These are phyloP conservation scores for Pollicipes pollicipes DNA, from an alignment of 1,140 invertebrate species.

Conservation along the genomic window DNA sequence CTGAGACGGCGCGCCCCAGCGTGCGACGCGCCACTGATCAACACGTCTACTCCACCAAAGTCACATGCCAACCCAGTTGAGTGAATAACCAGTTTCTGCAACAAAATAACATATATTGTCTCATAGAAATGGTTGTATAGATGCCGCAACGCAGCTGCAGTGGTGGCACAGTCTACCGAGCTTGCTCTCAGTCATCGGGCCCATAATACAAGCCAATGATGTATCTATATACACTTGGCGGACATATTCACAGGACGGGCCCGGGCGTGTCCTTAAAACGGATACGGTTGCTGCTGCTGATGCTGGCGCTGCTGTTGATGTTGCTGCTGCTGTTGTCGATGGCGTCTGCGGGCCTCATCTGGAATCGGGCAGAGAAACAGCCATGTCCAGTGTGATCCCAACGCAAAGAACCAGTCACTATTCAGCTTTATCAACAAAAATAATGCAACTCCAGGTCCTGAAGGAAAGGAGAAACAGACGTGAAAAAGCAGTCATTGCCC, in stretches of 20 bases:
- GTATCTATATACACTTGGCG: neutral
- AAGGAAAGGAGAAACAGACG: neutral
- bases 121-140: neutral
- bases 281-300: neutral
- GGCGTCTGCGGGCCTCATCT: neutral
- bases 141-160: neutral
- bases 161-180: neutral
- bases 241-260: no score
- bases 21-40: no score
- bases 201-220: neutral
- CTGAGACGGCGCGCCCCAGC: no score
- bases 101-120: neutral
- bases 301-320: neutral
- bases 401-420: no score
- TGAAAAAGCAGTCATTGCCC: neutral
- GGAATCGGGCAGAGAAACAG: neutral
- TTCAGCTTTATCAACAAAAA: no score
- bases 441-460: no score
- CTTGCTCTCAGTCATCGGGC: no score
- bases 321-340: neutral
- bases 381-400: no score
- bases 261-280: neutral
- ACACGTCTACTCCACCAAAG: no score
- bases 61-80: no score
- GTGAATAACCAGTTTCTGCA: no score